Base-by-base conservation (phyloP, 2,888 invertebrate species). In the Griposia aprilina region DNA sequence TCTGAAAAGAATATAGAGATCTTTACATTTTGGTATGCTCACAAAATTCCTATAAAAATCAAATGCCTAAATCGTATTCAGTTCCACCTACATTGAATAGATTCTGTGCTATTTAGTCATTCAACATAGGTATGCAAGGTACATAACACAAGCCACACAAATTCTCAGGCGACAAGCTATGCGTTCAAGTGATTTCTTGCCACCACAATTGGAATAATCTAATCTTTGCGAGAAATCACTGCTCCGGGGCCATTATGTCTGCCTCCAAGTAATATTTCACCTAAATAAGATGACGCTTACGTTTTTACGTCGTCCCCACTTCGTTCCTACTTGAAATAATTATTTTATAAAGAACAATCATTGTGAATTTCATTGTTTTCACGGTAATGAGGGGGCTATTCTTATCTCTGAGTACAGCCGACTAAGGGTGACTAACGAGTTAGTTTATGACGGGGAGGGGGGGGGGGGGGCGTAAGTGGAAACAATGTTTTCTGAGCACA, bases 171-270 rank as follows among this genome's bases (percentile, higher is more conserved):
- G 90, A 91, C 92, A 90, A 87, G 86, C 91, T 91, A 93, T 93
- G 93, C 92, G 93, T 90, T 90, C 91, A 92, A 94, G 93, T 94
- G 93, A 93, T 92, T 93, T 91, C 91, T 92, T 90, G 91, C 89
- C 88, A 87, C 86, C 89, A 83, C 87, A 92, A 93, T 93, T 90
- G 91, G 90, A 92, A 92, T 92, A 93, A 93, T 93, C 91, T 92
- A 92, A 94, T 94, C 92, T 92, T 90, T 87, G 87, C 84, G 87
- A 86, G 86, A 89, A 94, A 92, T 92, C 90, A 83, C 89, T 87
- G 89, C 89, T 90, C 89, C 88, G 87, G 87, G 85, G 87, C 92
- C 91, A 91, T 92, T 91, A 92, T 85, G 88, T 89, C 88, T 88
- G 87, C 90, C 90, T 91, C 86, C 88, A 79, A 85, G 87, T 88